Evolutionary conservation across 2,113 vertebrate genomes (phyloP).

Genomic region (Gnathonemus longibarbis): DNA sequence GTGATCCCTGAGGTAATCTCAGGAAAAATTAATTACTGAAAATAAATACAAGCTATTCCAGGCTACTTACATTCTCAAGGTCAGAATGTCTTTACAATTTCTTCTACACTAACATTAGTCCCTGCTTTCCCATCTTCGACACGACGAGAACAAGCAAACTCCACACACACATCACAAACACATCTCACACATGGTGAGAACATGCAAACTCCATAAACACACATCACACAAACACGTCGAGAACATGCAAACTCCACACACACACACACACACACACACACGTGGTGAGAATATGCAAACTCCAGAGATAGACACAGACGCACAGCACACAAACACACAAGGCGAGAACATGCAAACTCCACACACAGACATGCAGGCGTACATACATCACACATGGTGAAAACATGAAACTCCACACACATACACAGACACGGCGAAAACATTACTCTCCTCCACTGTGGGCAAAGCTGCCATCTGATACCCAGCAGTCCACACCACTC

Average conservation of each 20-base stretch:
- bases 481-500: background rate
- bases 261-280: background rate
- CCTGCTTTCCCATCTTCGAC: background rate
- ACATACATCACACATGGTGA: too few relatives aligned
- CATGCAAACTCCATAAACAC: background rate
- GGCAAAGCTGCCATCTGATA: background rate
- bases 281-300: background rate
- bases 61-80: constrained; percentile 5
- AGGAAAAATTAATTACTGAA: constrained; percentile 13
- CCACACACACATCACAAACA: background rate
- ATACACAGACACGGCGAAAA: too few relatives aligned
- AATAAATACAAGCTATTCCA: background rate
- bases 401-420: too few relatives aligned
- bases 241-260: background rate
- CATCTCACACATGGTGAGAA: background rate
- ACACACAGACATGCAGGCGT: too few relatives aligned
- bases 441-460: background rate
- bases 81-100: background rate
- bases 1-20: background rate
- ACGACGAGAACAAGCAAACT: background rate
- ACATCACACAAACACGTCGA: background rate
- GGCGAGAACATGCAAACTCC: background rate
- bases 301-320: background rate
- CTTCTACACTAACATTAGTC: background rate
- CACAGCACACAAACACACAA: background rate